These are phyloP conservation scores for Sebastiscus albofasciatus DNA, from an alignment of 2,797 vertebrate genomes.

Conservation along the genomic window DNA sequence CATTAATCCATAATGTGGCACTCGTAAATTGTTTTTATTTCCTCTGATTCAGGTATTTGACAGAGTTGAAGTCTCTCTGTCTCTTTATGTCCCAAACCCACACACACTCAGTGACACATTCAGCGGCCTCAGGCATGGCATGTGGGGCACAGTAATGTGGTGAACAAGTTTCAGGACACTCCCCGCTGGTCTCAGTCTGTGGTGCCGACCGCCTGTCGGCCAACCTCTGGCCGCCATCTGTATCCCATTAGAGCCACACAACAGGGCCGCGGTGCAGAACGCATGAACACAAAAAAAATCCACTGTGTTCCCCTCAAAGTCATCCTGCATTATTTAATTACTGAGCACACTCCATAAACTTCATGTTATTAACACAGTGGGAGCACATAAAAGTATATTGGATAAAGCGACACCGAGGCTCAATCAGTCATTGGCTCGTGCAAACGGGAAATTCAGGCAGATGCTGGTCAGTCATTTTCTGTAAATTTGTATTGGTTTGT, in stretches of 20 bases:
- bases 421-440: constrained; percentile 38
- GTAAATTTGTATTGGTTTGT: constrained; percentile 1
- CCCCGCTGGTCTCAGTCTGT: constrained; percentile 68
- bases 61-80: not conserved
- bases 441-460: constrained; percentile 16
- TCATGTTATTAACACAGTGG: constrained; percentile 74
- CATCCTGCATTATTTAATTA: constrained; percentile 77
- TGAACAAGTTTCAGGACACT: constrained; percentile 68
- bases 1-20: not conserved
- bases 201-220: constrained; percentile 65
- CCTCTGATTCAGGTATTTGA: constrained; percentile 5
- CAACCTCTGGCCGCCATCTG: constrained; percentile 77
- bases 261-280: constrained; percentile 53
- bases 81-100: constrained; percentile 14
- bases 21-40: not conserved
- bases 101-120: constrained; percentile 28
- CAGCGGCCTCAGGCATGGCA: constrained; percentile 42
- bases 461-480: constrained; percentile 7
- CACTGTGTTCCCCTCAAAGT: constrained; percentile 64
- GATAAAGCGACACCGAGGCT: constrained; percentile 63
- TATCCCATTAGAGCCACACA: constrained; percentile 73
- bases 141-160: constrained; percentile 61
- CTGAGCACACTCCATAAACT: constrained; percentile 75
- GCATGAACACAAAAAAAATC: constrained; percentile 25
- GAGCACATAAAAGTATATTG: constrained; percentile 74